Percentiles rank a stretch among this genome's conserved stretches.
Conservation (phyloP, 2,888 invertebrate genomes). For the Beris morrisii region DNA sequence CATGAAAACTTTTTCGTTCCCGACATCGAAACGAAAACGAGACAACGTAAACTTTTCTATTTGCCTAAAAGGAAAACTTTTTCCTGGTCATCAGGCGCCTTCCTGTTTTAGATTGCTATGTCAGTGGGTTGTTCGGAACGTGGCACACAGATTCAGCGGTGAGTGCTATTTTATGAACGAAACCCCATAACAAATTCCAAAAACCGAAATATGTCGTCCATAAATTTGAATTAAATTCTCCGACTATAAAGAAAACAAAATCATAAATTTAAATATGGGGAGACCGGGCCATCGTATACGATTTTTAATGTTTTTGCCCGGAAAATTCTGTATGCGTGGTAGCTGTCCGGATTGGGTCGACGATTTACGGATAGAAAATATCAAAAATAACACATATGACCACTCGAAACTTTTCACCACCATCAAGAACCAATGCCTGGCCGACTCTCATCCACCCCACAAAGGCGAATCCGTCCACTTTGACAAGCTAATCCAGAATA, state of each 20-base stretch:
- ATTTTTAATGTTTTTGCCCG: constrained; percentile 30
- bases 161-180: constrained; percentile 1
- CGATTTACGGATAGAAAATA: constrained; percentile 8
- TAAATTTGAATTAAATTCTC: constrained; percentile 51
- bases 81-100: constrained; percentile 13
- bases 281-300: constrained; percentile 27
- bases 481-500: constrained; percentile 39
- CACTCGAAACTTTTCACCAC: constrained; percentile 27
- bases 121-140: neutral
- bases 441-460: constrained; percentile 28
- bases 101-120: constrained; percentile 6
- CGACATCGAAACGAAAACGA: constrained; percentile 13
- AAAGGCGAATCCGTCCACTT: constrained; percentile 31
- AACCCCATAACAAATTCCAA: constrained; percentile 26
- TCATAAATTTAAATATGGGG: constrained; percentile 51
- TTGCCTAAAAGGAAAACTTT: constrained; percentile 15
- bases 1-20: constrained; percentile 14
- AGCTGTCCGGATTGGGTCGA: too few relatives aligned
- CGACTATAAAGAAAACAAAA: constrained; percentile 46
- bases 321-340: neutral
- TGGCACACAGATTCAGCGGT: neutral
- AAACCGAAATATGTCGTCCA: constrained; percentile 51
- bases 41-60: constrained; percentile 1
- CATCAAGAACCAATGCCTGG: constrained; percentile 15
- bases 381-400: constrained; percentile 21